Evolutionary conservation across 2,113 vertebrate species (phyloP).

Genomic region (Cathartes aura): DNA sequence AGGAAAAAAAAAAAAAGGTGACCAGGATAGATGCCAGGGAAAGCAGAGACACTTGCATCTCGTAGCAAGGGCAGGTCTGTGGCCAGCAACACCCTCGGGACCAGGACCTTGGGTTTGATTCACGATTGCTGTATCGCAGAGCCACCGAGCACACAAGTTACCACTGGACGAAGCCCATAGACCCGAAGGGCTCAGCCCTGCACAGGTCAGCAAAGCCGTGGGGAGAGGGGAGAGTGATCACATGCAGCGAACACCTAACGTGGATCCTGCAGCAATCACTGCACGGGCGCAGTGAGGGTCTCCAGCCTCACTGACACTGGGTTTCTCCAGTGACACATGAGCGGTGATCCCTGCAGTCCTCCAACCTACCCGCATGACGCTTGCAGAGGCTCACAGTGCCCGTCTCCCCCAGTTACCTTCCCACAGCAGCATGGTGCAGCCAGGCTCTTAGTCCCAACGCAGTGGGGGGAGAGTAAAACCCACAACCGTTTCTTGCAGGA

Average conservation of each 20-base stretch:
- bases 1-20: not conserved
- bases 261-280: not conserved
- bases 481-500: accelerated
- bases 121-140: accelerated
- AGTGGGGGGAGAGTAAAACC: not conserved
- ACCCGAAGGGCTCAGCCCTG: not conserved
- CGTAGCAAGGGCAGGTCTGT: not conserved
- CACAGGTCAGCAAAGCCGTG: accelerated
- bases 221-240: not conserved
- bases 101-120: not conserved
- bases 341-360: not conserved
- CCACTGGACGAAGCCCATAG: not conserved
- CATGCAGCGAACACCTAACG: not conserved
- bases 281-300: not conserved
- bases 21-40: not conserved
- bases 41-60: not conserved
- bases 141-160: not conserved
- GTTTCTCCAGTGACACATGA: not conserved
- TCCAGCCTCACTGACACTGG: not conserved
- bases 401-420: not conserved
- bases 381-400: not conserved
- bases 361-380: accelerated
- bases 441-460: accelerated
- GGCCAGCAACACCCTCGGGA: not conserved
- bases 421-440: accelerated